These are phyloP conservation scores for Cuniculus paca DNA, from an alignment of 2,797 vertebrate species.

Conservation along the genomic window DNA sequence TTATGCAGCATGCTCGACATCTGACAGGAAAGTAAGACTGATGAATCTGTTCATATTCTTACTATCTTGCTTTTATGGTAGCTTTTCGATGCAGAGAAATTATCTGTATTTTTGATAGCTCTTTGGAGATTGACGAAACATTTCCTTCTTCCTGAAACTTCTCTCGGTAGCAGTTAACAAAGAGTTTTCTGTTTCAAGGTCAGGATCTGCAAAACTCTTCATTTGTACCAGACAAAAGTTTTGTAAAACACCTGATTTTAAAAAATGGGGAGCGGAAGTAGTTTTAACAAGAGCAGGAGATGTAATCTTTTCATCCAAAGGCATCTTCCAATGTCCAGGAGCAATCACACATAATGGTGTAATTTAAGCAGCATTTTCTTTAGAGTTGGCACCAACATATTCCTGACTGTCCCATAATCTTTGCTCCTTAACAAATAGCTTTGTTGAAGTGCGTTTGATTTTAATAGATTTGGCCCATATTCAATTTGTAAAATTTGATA, in stretches of 20 bases:
- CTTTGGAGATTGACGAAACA: constrained; percentile 5
- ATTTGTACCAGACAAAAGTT: not conserved
- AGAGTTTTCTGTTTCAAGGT: constrained; percentile 14
- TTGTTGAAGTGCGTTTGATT: not conserved
- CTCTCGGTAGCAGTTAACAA: not conserved
- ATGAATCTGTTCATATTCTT: constrained; percentile 9
- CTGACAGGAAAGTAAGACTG: not conserved
- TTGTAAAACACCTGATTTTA: not conserved
- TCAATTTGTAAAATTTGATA: not conserved
- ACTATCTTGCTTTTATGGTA: not conserved
- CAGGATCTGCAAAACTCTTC: not conserved
- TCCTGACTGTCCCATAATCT: not conserved
- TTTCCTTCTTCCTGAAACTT: constrained; percentile 51
- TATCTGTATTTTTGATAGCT: not conserved
- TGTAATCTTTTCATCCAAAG: not conserved
- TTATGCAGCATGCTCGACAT: not conserved
- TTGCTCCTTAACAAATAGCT: constrained; percentile 2
- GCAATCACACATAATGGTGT: not conserved
- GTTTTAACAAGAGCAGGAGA: not conserved
- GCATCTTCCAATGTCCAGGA: not conserved
- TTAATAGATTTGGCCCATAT: not conserved
- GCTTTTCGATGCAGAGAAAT: not conserved
- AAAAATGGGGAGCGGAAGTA: not conserved
- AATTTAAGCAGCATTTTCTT: not conserved
- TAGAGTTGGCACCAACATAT: not conserved